Percentiles rank a stretch among this genome's conserved stretches.
These are phyloP conservation scores for Dipodomys stephensi DNA, from an alignment of 2,113 vertebrate genomes.

Conservation along the genomic window DNA sequence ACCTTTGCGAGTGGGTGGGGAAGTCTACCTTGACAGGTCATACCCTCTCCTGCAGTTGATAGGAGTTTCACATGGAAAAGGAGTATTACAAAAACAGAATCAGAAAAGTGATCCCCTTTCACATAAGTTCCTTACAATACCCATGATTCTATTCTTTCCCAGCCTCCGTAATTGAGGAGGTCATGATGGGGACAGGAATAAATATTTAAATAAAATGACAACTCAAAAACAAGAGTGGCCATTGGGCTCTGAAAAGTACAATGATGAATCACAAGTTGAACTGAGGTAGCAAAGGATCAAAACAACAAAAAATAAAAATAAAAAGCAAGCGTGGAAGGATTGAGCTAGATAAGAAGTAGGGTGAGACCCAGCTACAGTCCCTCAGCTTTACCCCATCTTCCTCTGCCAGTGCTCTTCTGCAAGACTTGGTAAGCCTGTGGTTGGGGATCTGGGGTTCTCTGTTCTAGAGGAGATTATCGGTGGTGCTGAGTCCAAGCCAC, in stretches of 20 bases:
- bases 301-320: too few species aligned
- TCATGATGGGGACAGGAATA: background rate
- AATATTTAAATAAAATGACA: background rate
- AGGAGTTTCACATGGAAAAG: background rate
- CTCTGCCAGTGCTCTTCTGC: background rate
- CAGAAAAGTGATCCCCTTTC: background rate
- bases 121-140: background rate
- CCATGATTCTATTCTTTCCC: background rate
- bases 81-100: conserved; percentile 7
- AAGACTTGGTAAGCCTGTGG: background rate
- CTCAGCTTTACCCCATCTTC: background rate
- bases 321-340: background rate
- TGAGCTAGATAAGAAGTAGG: background rate
- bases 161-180: background rate
- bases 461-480: conserved; percentile 64
- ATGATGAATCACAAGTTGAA: background rate
- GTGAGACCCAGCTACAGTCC: background rate
- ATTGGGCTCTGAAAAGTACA: background rate
- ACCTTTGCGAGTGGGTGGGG: background rate
- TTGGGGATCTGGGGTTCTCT: background rate
- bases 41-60: background rate
- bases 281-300: background rate
- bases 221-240: background rate
- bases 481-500: conserved; percentile 42
- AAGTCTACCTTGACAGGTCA: too few species aligned